phyloP scores from a whole-genome alignment of 2,797 vertebrate species.

The Dromococcyx pavoninus region DNA sequence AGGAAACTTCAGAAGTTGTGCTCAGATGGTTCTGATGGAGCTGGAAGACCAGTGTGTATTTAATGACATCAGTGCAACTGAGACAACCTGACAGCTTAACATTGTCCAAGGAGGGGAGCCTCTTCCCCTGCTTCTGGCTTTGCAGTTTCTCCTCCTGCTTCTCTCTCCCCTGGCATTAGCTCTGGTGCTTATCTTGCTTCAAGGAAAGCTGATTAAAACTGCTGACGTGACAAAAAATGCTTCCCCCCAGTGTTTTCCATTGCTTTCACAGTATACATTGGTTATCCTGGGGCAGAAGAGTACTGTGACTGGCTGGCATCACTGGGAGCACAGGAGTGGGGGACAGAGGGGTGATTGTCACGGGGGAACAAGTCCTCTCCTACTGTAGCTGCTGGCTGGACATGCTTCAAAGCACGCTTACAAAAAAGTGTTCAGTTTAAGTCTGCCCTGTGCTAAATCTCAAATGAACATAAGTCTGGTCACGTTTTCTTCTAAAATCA shows the following conservation, averaged over 20 bases:
- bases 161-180: background rate
- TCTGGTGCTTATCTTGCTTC: background rate
- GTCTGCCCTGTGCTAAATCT: background rate
- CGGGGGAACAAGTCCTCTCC: background rate
- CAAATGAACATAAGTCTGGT: background rate
- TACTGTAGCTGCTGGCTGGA: background rate
- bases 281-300: background rate
- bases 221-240: background rate
- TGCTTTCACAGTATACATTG: background rate
- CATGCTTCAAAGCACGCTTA: background rate
- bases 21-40: background rate
- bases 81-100: background rate
- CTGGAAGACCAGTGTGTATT: background rate
- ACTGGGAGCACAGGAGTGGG: background rate
- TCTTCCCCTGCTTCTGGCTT: background rate
- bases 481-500: background rate
- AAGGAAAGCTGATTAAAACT: background rate
- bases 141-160: background rate
- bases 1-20: background rate
- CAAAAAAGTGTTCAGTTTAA: background rate
- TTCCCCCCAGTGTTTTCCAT: background rate
- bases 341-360: background rate
- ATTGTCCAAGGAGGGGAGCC: background rate
- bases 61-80: background rate
- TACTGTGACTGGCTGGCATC: rapidly evolving